Evolutionary conservation across 92 coral and sea anemone genomes (phyloP), one percentile per base, ranked within the genome.

Genomic region (Epizoanthus illoricatus): DNA sequence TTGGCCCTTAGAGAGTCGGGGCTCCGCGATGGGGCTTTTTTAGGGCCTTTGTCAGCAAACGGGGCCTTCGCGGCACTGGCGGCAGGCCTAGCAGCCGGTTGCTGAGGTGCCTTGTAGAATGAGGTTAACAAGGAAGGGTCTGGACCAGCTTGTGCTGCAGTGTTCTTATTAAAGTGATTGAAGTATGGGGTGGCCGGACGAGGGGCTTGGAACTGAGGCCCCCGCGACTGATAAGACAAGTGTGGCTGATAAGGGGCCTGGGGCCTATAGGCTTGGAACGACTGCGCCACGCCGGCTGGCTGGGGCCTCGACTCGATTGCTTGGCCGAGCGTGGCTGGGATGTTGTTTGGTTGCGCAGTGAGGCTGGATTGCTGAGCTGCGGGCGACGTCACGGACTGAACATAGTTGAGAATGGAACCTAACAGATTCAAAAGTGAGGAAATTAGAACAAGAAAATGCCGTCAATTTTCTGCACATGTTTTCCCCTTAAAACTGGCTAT

Each of bases 321-420:
- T 45, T 78, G 71, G 19, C 87, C 83, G 47, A 80, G 75, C 54
- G 88, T 59, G 54, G 70, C 84, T 21, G 91, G 85, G 10, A 62
- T 28, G 23, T 41, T 60, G 33, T 66, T 24, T 59, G 70, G 90
- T 63, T 81, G 87, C 5, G 76, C 40, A 65, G 91, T 82, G 78
- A 93, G 91, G 58, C 92, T 89, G 45, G 88, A 81, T 20, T 73
- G 78, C 74, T 90, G 97, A 10, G 76, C 52, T 0, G 82, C 19
- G 36, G 91, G 84, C 41, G 94, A 89, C 6, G 97, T 81, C 17
- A 93, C 97, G 7, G 97, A 93, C 43, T 91, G 91, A 67, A 93
- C 91, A 85, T 93, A 93, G n/a, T 82, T 83, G 54, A 90, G 87
- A 69, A 93, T 76, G 7, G 88, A 81, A 18, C 79, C 97, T 93